Base-by-base conservation (phyloP, 2,113 vertebrate species). In the Pangasianodon gigas region DNA sequence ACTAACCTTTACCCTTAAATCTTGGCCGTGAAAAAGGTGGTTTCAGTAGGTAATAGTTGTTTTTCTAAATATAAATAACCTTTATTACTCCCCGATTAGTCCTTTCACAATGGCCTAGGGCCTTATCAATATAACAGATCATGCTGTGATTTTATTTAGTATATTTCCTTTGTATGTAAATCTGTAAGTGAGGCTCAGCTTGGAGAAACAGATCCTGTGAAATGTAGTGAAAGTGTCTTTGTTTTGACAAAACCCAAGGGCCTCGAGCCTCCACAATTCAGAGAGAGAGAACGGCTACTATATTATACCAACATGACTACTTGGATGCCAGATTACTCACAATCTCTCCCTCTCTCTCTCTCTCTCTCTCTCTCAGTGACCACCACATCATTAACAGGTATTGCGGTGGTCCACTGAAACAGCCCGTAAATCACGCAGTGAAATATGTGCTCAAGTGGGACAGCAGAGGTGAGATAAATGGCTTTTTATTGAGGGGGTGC, bases 351-450 rank as follows among this genome's bases (percentile, higher is more conserved):
- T n/a, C 90, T 79, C 37, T 51, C 85, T 69, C 48, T 37, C 62
- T 87, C 87, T 58, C 58, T 69, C 69, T 14, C 77, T 74, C 46
- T 81, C 77, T 88, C 86, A 29, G 56, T 90, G 65, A 41, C 79
- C 60, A 48, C 85, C 89, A 84, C 88, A 88, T 90, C 89, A 90
- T 91, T 92, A 91, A 89, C 89, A 90, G 92, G 89, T 92, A 89
- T 86, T 84, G 83, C 58, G 82, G 29, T 75, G 51, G 90, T 81
- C 82, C 46, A 82, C 85, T 86, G 88, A 82, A 89, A 88, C 85
- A 89, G 82, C 88, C 69, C 24, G 77, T 89, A 87, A 91, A 90
- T 91, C 82, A 89, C 46, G 13, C 6, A 11, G 54, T 91, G 90
- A 92, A 88, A 71, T 87, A 89, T 91, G 75, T 85, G 81, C 82